Percentiles rank a stretch among this genome's conserved stretches.
Evolutionary conservation across 2,113 vertebrate species (phyloP).

Genomic region (Deroptyus accipitrinus): DNA sequence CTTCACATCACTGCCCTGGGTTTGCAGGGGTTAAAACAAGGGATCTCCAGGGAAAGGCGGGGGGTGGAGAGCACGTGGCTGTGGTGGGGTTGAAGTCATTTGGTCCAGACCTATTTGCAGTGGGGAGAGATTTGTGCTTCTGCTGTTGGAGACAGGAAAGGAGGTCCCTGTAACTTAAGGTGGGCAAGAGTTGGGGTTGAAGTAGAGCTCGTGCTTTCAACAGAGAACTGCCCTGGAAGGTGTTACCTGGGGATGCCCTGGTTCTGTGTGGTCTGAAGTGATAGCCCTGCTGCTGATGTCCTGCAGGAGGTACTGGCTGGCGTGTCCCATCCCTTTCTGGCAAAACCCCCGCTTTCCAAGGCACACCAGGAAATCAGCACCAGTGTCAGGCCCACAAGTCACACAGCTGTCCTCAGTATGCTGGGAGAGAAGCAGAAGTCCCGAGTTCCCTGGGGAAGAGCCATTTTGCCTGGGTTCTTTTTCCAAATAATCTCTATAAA

Average conservation of each 20-base stretch:
- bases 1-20: background rate
- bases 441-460: background rate
- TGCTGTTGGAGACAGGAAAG: background rate
- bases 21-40: background rate
- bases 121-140: background rate
- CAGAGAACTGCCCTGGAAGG: too few relatives aligned
- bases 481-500: background rate
- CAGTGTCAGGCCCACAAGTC: accelerated
- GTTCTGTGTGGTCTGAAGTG: accelerated
- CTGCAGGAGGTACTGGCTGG: background rate
- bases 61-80: background rate
- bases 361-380: background rate
- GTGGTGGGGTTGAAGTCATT: accelerated
- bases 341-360: background rate
- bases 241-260: background rate
- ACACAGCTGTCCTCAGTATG: background rate
- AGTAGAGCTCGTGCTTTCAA: background rate
- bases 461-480: accelerated
- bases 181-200: background rate
- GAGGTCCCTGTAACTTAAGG: background rate
- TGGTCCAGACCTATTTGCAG: background rate
- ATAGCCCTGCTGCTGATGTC: background rate
- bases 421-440: background rate
- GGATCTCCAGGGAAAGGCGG: accelerated
- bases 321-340: background rate